Evolutionary conservation across 2,113 vertebrate genomes (phyloP), one percentile per base, ranked within the genome.

Genomic region (Felis catus): DNA sequence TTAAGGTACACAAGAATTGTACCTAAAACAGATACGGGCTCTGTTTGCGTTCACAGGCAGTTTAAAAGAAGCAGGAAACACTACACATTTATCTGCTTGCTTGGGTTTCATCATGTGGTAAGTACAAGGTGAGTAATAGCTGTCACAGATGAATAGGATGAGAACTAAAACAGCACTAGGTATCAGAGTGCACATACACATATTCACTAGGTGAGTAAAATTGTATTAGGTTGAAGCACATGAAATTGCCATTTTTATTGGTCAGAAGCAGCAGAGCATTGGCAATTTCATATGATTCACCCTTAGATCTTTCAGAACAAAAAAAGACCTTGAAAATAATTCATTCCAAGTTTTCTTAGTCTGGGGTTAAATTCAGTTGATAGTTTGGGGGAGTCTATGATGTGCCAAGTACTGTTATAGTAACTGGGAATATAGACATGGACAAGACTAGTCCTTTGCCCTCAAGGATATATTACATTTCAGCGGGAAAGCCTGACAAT

Each of bases 1-100:
- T 78, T 48, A 78, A 48, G 41, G 41, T 48, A 68, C 36, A 92
- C 48, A 11, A 66, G n/a, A 97, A 88, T 13, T 21, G 33, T 74
- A 36, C 9, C 48, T 96, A 89, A 29, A 98, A 80, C 8, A 96
- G 70, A n/a, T 91, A 39, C 74, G 51, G 21, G 53, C 23, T 80
- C 14, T 97, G 45, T 89, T 90, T 93, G 48, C 11, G 39, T 80
- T 89, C 61, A 80, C 0, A 87, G 93, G n/a, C 58, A 87, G 29
- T 89, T 97, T 89, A 51, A 23, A 97, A 84, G 95, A 80, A 88
- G 4, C 83, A 97, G 90, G 78, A 98, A 97, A 96, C 63, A 15
- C 29, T 98, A 27, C 1, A 0, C 27, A 58, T 96, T 97, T 91
- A 94, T 87, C 45, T 79, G 0, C 33, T 97, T 78, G 88, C 45